Base-by-base conservation (phyloP, 2,888 invertebrate genomes). In the Pomacea canaliculata region DNA sequence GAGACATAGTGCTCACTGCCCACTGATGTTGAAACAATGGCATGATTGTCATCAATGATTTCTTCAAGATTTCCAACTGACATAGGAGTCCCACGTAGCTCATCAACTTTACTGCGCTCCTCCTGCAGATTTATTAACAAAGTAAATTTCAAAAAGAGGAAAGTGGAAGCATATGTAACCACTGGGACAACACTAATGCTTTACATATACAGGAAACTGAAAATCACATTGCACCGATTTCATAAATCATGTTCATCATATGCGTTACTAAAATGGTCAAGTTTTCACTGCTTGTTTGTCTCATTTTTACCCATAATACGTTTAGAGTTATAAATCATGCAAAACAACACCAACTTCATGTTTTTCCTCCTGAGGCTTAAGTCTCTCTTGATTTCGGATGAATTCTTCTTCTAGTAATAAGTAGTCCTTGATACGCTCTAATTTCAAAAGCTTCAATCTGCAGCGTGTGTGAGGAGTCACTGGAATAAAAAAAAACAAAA, bases 1-100 rank as follows among this genome's bases (percentile, higher is more conserved):
- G 97, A 98, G 81, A 99, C 99, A 91, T 99, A 99, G 91, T 99
- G 99, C 91, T 99, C 99, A 86, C 97, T 97, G 74, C 99, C 99
- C 5, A 99, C 99, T 73, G 98, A 98, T 3, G 99, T 99, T 0
- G 98, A 98, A 0, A 99, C 99, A 90, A 99, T 99, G 7, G 99
- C 99, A 92, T 99, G 99, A 91, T 99, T 99, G 91, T 99, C 99
- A 92, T 99, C 99, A 85, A 99, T 99, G 79, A 99, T 98, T 92
- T 99, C 99, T 91, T 99, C 99, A 79, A 99, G 92, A 81, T 96
- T 98, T n/a, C 99, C 99, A 48, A 99, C 99, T 12, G 98, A 98
- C 99, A 99, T 99, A 0, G 99, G 99, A 59, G 99, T 98, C 68
- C 99, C 99, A 91, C 99, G 93, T 76, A 99, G 93, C 91, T 99